Conservation (phyloP, 2,113 vertebrate genomes). For the Sarotherodon lohbergeri region DNA sequence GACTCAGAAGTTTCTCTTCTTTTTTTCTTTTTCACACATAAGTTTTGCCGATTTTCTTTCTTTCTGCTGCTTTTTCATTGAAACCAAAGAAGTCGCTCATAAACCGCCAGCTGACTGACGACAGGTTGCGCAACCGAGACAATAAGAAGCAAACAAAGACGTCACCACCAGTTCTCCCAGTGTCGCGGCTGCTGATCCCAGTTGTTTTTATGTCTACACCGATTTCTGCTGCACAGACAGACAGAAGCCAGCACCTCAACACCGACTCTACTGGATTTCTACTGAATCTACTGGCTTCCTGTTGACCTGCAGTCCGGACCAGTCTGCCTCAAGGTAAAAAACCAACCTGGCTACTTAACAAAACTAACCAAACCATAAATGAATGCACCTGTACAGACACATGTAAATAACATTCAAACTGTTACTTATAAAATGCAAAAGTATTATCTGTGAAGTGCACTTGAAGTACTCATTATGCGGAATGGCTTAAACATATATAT, state of each 20-base stretch:
- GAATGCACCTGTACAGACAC: neutral
- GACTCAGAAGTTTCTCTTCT: neutral
- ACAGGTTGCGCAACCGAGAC: slow-evolving; percentile 44
- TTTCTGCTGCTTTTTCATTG: neutral
- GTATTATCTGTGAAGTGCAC: neutral
- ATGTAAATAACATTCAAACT: neutral
- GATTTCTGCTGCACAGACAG: neutral
- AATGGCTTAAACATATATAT: neutral
- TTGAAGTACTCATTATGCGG: neutral
- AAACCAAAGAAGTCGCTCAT: neutral
- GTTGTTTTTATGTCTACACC: neutral
- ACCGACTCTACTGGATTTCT: neutral
- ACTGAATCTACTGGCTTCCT: neutral
- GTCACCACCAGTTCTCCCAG: slow-evolving; percentile 29
- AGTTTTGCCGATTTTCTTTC: neutral
- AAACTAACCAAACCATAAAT: neutral
- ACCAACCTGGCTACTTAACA: neutral
- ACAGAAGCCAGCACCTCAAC: neutral
- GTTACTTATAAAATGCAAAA: neutral
- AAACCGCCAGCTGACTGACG: slow-evolving; percentile 23
- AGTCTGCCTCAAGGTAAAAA: slow-evolving; percentile 9
- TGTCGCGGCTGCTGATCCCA: neutral
- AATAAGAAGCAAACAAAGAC: slow-evolving; percentile 9
- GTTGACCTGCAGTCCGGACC: neutral
- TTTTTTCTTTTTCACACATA: neutral